phyloP scores from a whole-genome alignment of 2,888 invertebrate genomes.

The Drosophila testacea region DNA sequence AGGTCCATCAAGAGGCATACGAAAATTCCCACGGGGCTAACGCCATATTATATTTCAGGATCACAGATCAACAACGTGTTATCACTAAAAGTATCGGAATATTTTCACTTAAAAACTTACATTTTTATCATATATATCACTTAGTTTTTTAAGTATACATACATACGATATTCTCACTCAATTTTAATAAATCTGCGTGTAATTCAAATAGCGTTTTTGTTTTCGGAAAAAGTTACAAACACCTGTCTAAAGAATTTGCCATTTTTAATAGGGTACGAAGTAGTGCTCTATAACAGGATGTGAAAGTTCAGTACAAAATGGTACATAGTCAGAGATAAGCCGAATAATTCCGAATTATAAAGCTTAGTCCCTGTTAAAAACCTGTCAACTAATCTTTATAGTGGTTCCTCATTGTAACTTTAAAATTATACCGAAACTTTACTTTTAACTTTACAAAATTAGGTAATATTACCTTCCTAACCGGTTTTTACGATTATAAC shows the following conservation, averaged over 20 bases:
- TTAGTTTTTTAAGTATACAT: neutral
- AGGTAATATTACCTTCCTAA: neutral
- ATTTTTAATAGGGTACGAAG: too few species aligned
- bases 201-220: neutral
- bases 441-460: too few species aligned
- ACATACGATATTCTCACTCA: conserved; percentile 6
- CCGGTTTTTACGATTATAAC: neutral
- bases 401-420: too few species aligned
- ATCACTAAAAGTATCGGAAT: neutral
- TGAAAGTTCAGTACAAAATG: too few species aligned
- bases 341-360: too few species aligned
- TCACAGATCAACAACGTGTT: conserved; percentile 3
- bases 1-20: conserved; percentile 5
- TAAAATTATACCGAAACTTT: too few species aligned
- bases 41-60: conserved; percentile 1
- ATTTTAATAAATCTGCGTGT: conserved; percentile 10
- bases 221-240: too few species aligned
- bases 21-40: neutral
- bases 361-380: too few species aligned
- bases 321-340: too few species aligned
- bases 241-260: too few species aligned
- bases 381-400: too few species aligned
- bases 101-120: neutral
- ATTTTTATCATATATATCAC: neutral
- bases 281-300: too few species aligned